Evolutionary conservation across 2,797 vertebrate species (phyloP), one percentile per base, ranked within the genome.

Genomic region (Urocyon cinereoargenteus): DNA sequence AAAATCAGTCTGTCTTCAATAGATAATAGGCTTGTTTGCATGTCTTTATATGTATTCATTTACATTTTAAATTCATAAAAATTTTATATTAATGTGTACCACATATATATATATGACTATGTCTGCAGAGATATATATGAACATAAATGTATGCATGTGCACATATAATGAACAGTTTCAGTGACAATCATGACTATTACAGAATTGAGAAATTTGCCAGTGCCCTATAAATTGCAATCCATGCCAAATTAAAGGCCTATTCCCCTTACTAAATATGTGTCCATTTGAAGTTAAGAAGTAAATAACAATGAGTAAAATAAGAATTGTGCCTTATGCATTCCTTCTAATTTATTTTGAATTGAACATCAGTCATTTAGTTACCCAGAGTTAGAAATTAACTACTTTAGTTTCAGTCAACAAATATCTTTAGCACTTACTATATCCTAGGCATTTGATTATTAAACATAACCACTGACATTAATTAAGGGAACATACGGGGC

Each of bases 301-400:
- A 88, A 70, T 83, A 86, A 64, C 22, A 87, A 66, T 66, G 75
- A 22, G 3, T 70, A 82, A 81, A 73, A 51, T 66, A 86, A 85
- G 12, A 82, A 51, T 49, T 55, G 14, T 75, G 15, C 6, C 26
- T 62, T 86, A 49, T 62, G 62, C 26, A 83, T 90, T 90, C 90
- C 34, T 22, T 82, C 22, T 86, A 59, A 55, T 93, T 95, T 83
- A 82, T 90, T 90, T 95, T 86, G 59, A 89, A 93, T 70, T 93
- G 28, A 26, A 70, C 28, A 68, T 86, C n/a, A 90, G 14, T 82
- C 18, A 49, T 45, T 55, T 88, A 59, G 9, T 70, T 91, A 7
- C 28, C 13, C 51, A 87, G 84, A 70, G n/a, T 91, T 81, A 83
- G 11, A 82, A 81, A 91, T 77, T 24, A 91, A 84, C 28, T 19